These are phyloP conservation scores for Glaucomys volans DNA, from an alignment of 2,113 vertebrate species.

Conservation along the genomic window DNA sequence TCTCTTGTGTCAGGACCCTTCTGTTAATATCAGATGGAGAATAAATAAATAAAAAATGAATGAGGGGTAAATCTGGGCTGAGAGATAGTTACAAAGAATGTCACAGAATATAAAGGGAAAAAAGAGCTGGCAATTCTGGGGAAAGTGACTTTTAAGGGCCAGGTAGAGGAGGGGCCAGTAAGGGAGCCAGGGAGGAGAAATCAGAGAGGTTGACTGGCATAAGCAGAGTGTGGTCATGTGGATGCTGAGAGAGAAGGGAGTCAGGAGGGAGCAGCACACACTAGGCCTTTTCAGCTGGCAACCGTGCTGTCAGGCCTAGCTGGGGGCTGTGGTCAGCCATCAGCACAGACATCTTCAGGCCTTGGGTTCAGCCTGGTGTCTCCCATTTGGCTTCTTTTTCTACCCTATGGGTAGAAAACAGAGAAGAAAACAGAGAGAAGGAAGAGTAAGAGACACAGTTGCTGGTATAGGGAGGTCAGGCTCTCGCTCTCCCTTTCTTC, in stretches of 20 bases:
- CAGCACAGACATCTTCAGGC: neutral
- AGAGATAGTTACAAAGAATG: neutral
- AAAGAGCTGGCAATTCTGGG: neutral
- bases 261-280: neutral
- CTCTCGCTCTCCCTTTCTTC: neutral
- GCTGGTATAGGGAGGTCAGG: neutral
- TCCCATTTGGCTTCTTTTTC: neutral
- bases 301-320: neutral
- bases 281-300: neutral
- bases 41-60: neutral
- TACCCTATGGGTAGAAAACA: neutral
- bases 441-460: neutral
- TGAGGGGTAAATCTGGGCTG: neutral
- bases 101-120: neutral
- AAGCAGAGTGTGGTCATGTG: neutral
- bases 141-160: neutral
- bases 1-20: neutral
- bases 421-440: neutral
- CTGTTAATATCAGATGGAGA: neutral
- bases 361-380: neutral
- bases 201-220: neutral
- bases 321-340: neutral
- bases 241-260: neutral
- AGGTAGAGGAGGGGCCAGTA: neutral
- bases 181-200: neutral